Evolutionary conservation across 2,113 vertebrate genomes (phyloP).

Genomic region (Athene noctua): DNA sequence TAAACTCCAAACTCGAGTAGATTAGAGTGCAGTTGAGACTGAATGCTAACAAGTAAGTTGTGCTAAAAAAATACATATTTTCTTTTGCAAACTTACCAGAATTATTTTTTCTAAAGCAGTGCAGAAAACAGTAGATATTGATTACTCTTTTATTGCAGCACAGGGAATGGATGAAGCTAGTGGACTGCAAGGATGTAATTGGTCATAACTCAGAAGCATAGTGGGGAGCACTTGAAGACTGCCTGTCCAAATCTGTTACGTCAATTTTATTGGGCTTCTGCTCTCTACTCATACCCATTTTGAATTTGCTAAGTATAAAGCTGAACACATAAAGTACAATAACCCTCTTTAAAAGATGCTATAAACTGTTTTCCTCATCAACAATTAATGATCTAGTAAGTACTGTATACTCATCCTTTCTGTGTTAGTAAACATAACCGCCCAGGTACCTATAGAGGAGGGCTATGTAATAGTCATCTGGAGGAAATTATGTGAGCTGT

Average conservation of each 20-base stretch:
- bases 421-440: not conserved
- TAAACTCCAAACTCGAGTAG: not conserved
- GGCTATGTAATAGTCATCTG: not conserved
- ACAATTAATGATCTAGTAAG: not conserved
- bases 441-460: not conserved
- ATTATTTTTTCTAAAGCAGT: constrained; percentile 9
- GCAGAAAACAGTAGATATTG: not conserved
- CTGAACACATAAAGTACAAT: not conserved
- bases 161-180: not conserved
- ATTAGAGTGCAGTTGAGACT: not conserved
- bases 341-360: not conserved
- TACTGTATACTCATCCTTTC: not conserved
- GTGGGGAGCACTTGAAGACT: not conserved
- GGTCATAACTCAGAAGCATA: not conserved
- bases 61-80: not conserved
- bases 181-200: not conserved
- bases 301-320: not conserved
- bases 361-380: not conserved
- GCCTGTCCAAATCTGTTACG: not conserved
- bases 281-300: not conserved
- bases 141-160: not conserved
- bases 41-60: not conserved
- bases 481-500: not conserved
- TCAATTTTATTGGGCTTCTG: not conserved
- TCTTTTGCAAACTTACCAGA: not conserved